Conservation (phyloP, 2,113 vertebrate species). For the Erythrocercus mccallii region DNA sequence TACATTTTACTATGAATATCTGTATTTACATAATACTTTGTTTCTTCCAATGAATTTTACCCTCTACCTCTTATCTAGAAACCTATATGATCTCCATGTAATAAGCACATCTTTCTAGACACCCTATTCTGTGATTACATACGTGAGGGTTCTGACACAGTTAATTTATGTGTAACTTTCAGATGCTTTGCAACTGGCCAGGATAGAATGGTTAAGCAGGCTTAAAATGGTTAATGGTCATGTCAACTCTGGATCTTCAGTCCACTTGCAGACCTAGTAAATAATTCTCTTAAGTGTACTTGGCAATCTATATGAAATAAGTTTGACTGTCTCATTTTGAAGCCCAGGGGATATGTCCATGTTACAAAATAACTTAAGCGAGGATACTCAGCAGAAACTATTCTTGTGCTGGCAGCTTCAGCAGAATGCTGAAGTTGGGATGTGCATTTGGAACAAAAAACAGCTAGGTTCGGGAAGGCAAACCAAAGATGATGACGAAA, state of each 20-base stretch:
- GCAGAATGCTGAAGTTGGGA: not conserved
- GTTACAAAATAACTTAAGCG: not conserved
- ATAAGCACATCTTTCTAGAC: not conserved
- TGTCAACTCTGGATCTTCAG: not conserved
- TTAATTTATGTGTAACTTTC: not conserved
- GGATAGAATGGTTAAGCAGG: not conserved
- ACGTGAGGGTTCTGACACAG: not conserved
- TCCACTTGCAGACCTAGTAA: not conserved
- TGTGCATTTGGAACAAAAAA: not conserved
- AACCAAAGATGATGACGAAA: not conserved
- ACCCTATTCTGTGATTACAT: not conserved
- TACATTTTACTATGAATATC: not conserved
- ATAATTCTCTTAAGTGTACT: not conserved
- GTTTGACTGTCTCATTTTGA: not conserved
- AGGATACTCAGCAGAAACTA: not conserved
- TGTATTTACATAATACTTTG: not conserved
- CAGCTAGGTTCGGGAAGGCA: not conserved
- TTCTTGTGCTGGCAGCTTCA: not conserved
- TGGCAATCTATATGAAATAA: not conserved
- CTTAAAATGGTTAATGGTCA: not conserved
- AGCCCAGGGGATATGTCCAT: not conserved
- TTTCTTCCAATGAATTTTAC: not conserved
- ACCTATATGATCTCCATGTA: not conserved
- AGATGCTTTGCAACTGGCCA: not conserved
- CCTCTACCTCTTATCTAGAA: not conserved